A percentile compares a stretch with the other conserved stretches of the same genome.
phyloP scores from a whole-genome alignment of 2,113 vertebrate genomes.

The Tyto alba region DNA sequence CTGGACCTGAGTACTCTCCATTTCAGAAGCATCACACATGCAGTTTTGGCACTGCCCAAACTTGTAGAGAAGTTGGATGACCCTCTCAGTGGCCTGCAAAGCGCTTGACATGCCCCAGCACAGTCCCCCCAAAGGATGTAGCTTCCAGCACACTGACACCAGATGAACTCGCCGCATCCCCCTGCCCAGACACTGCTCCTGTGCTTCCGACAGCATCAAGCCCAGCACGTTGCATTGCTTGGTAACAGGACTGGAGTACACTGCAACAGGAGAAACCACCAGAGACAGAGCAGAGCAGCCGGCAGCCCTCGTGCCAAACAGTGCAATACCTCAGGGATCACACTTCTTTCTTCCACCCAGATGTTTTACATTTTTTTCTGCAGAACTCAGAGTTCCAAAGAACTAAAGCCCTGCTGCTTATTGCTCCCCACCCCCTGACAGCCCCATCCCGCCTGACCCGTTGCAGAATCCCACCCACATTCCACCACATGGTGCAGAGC shows the following conservation, averaged over 20 bases:
- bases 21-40: not conserved
- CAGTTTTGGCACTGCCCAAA: not conserved
- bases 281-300: not conserved
- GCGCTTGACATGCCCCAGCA: rapidly evolving
- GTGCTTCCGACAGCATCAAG: rapidly evolving
- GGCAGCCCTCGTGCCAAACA: not conserved
- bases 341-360: not conserved
- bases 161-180: rapidly evolving
- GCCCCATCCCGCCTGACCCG: not conserved
- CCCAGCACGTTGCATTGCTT: not conserved
- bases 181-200: not conserved
- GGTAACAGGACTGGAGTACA: not conserved
- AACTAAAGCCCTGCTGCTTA: not conserved
- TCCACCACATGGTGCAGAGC: slow-evolving; percentile 13
- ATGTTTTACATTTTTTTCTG: not conserved
- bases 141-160: not conserved
- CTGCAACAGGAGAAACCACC: not conserved
- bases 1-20: not conserved
- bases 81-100: not conserved
- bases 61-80: not conserved
- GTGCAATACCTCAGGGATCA: not conserved
- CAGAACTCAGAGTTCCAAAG: not conserved
- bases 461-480: slow-evolving; percentile 21
- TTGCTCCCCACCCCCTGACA: not conserved
- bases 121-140: not conserved